Evolutionary conservation across 1,140 invertebrate species (phyloP).

Genomic region (Goniozus legneri): DNA sequence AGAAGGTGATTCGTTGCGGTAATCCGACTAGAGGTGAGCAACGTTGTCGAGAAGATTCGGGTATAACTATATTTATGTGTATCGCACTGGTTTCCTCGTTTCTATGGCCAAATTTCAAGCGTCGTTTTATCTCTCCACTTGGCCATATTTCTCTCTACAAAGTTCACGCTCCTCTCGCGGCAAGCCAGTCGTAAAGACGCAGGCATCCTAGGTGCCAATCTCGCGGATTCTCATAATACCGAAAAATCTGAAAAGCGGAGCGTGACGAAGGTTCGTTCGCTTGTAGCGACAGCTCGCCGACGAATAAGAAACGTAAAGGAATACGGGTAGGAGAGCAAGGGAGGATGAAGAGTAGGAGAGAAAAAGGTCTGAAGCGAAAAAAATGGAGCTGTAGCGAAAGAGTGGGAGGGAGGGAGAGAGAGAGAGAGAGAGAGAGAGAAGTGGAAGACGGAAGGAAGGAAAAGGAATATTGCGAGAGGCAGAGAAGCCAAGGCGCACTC

Average conservation of each 20-base stretch:
- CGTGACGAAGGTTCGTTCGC: not conserved
- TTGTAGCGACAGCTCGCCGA: not conserved
- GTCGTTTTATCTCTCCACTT: no score
- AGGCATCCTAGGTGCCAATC: not conserved
- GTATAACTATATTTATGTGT: no score
- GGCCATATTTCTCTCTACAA: no score
- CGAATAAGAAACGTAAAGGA: not conserved
- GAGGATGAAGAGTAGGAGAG: conserved; percentile 2
- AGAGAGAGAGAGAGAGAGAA: no score
- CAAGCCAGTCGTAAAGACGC: no score
- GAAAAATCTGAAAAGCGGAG: not conserved
- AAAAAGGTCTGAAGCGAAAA: conserved; percentile 5
- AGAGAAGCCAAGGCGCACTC: conserved; percentile 36
- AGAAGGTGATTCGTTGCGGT: no score
- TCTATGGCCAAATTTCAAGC: no score
- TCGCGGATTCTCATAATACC: not conserved
- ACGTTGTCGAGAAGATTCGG: no score
- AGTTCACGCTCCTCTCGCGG: no score
- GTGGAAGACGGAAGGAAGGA: conserved; percentile 18
- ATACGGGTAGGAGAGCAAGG: conserved; percentile 6
- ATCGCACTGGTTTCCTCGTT: no score
- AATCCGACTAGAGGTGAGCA: no score
- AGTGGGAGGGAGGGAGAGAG: conserved; percentile 17
- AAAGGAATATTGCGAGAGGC: conserved; percentile 38
- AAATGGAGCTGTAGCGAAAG: not conserved